Base-by-base conservation (phyloP, 35 echinoderm and acorn worm species). In the Lytechinus variegatus region DNA sequence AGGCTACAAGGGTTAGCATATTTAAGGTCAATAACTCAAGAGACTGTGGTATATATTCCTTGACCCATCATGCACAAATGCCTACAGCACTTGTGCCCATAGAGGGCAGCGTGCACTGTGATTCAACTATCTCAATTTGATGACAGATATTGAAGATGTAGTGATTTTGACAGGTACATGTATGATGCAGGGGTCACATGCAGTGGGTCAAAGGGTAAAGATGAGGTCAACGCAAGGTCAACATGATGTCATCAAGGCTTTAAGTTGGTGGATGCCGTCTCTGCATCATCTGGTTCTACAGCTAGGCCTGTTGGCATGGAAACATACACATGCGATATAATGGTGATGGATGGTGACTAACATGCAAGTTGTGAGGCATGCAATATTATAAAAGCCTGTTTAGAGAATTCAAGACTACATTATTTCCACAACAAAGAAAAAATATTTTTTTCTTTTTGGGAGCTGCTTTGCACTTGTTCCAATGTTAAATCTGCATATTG, bases 231-330 rank as follows among this genome's bases (percentile, higher is more conserved):
- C 3, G 24, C 8, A 16, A 79, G 66, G 66, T 79, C 66, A 79
- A 79, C 66, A 90, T 13, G 87, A 33, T 13, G 88, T 52, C 29
- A 54, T 90, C 88, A 90, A 52, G 88, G 88, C 11, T 90, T 9
- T 52, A 33, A 90, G 28, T 10, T 52, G 88, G 28, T 90, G 27
- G 88, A 90, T 90, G 88, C 9, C 12, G 29, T 12, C 10, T 90
- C 88, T 44, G 33, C 33, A 44, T 44, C 33, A 44, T 44, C 33
- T 44, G 33, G 33, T 2, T 44, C 33, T 12, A 33, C 27, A 90
- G 14, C 9, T 54, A 90, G 52, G 33, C 88, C 88, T 90, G 88
- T 90, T 90, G 88, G 52, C 88, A 90, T 90, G 88, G 88, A 90
- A 90, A 90, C 88, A 90, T 52, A 90, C 27, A 54, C 28, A 92